Evolutionary conservation across 92 coral and sea anemone species (phyloP).

Genomic region (Zoanthus solanderi): DNA sequence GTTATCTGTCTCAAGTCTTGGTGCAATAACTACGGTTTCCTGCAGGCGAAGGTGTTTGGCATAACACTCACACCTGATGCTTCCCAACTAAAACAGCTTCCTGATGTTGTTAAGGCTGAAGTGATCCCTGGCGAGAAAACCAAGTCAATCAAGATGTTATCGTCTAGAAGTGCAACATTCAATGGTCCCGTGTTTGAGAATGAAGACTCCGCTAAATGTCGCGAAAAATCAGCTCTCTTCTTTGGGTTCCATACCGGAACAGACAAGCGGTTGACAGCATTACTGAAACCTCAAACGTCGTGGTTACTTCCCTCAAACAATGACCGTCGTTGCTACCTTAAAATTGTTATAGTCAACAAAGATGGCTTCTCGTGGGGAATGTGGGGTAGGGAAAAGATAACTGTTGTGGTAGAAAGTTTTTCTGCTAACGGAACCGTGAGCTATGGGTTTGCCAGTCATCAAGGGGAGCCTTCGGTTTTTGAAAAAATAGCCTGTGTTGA

Average conservation of each 20-base stretch:
- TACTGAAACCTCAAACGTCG: not conserved
- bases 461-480: not conserved
- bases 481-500: too few species aligned
- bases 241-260: constrained; percentile 11
- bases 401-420: constrained; percentile 13
- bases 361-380: too few species aligned
- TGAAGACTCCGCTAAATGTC: not conserved
- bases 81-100: constrained; percentile 1
- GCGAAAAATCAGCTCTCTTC: constrained; percentile 23
- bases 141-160: constrained; percentile 23
- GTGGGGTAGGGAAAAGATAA: too few species aligned
- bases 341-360: too few species aligned
- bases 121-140: not conserved
- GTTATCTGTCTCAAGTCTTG: constrained; percentile 35
- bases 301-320: not conserved
- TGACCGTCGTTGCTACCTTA: constrained; percentile 26
- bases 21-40: constrained; percentile 47
- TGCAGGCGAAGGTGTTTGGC: constrained; percentile 28
- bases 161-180: not conserved
- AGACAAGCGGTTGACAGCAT: not conserved
- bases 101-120: not conserved
- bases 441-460: constrained; percentile 12
- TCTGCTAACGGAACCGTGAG: constrained; percentile 30
- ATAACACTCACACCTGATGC: constrained; percentile 32
- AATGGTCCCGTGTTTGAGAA: constrained; percentile 32